phyloP scores from a whole-genome alignment of 2,113 vertebrate species.

The Calidris pygmaea region DNA sequence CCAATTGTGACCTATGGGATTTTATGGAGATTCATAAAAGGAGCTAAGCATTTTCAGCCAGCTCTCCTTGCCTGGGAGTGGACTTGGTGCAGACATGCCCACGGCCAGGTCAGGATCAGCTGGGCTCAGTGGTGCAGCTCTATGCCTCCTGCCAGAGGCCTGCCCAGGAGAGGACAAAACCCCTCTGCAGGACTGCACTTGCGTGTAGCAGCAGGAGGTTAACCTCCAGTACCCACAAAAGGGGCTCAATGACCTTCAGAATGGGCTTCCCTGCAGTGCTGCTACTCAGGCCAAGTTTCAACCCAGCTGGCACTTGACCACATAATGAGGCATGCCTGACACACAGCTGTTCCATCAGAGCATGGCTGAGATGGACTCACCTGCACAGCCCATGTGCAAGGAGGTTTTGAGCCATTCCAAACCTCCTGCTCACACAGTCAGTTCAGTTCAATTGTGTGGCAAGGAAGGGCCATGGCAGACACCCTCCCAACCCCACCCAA shows the following conservation, averaged over 20 bases:
- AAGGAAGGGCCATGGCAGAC: background rate
- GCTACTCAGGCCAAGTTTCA: background rate
- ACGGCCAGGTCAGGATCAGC: background rate
- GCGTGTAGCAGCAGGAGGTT: background rate
- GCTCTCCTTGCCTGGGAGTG: background rate
- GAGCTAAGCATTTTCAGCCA: background rate
- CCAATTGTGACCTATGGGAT: background rate
- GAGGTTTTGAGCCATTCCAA: background rate
- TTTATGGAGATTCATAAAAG: background rate
- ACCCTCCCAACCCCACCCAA: background rate
- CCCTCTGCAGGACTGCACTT: fast-evolving
- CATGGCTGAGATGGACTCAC: fast-evolving
- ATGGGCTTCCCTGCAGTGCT: background rate
- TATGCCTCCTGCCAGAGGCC: background rate
- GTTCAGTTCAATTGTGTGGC: background rate
- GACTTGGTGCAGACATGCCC: background rate
- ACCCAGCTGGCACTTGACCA: too few species aligned
- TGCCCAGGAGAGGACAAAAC: background rate
- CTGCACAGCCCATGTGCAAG: background rate
- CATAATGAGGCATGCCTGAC: background rate
- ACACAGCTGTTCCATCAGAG: background rate
- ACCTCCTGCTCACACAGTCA: background rate
- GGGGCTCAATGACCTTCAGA: background rate
- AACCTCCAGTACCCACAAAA: background rate
- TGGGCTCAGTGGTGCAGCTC: background rate